These are phyloP conservation scores for Bombus haemorrhoidalis DNA, from an alignment of 1,140 invertebrate genomes.

Conservation along the genomic window DNA sequence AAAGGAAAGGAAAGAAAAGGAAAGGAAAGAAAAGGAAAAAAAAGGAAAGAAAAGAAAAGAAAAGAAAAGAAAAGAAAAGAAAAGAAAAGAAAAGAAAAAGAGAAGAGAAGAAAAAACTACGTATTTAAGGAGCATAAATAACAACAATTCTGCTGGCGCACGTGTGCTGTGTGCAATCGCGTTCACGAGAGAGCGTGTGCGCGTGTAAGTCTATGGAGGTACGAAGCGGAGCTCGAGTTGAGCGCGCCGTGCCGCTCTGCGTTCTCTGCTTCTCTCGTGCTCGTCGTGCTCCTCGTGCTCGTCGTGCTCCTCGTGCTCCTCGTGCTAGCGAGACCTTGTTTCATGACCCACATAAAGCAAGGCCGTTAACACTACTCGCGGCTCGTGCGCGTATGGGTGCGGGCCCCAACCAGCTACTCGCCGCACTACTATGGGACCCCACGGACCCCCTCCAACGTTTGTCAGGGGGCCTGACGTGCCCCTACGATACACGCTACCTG, in stretches of 20 bases:
- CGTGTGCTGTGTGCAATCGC: neutral
- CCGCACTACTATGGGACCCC: conserved; percentile 61
- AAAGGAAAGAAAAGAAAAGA: too few relatives aligned
- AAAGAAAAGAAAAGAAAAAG: too few relatives aligned
- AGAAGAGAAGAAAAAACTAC: neutral
- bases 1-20: too few relatives aligned
- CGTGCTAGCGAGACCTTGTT: conserved; percentile 79
- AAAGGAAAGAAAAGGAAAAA: neutral
- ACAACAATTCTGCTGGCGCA: too few relatives aligned
- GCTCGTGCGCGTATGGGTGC: conserved; percentile 42
- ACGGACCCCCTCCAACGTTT: conserved; percentile 38
- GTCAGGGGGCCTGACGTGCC: conserved; percentile 1
- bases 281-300: conserved; percentile 71
- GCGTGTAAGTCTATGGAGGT: neutral
- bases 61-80: neutral
- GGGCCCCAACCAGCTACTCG: conserved; percentile 46
- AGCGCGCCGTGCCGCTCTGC: conserved; percentile 51
- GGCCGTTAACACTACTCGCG: conserved; percentile 78
- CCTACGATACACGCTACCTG: conserved; percentile 22
- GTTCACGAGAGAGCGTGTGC: neutral
- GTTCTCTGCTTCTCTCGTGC: conserved; percentile 65
- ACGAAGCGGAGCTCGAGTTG: conserved; percentile 32
- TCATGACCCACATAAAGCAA: conserved; percentile 82
- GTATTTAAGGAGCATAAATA: too few relatives aligned
- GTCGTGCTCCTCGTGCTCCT: conserved; percentile 71